Conservation (phyloP, 2,888 invertebrate genomes). For the Rotaria sp. region DNA sequence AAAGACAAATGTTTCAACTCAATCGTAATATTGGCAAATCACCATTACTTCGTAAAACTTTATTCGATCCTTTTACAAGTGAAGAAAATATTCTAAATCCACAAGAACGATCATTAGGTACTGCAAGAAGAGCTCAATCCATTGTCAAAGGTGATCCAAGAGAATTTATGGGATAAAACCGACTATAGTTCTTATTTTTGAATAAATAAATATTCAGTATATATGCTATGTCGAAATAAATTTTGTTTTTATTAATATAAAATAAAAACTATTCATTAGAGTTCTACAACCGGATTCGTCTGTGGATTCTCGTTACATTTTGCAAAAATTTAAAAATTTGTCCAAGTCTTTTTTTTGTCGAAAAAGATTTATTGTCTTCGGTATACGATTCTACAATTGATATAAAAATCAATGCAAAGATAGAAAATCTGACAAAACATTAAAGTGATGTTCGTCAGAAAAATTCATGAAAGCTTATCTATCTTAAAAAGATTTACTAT, state of each 20-base stretch:
- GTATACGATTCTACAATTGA: no score
- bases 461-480: no score
- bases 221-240: background rate
- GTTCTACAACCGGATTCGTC: no score
- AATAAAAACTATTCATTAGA: no score
- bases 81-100: background rate
- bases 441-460: no score
- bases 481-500: no score
- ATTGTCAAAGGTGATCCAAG: conserved; percentile 9
- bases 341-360: no score
- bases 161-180: background rate
- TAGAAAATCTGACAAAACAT: no score
- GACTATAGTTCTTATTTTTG: background rate
- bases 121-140: background rate
- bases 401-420: no score
- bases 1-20: background rate
- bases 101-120: background rate
- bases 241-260: background rate
- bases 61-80: background rate
- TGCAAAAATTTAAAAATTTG: no score
- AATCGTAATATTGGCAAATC: background rate
- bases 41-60: background rate
- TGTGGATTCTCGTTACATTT: no score
- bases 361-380: no score
- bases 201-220: background rate